Conservation (phyloP, 2,888 invertebrate species). For the Eurytoma californica region DNA sequence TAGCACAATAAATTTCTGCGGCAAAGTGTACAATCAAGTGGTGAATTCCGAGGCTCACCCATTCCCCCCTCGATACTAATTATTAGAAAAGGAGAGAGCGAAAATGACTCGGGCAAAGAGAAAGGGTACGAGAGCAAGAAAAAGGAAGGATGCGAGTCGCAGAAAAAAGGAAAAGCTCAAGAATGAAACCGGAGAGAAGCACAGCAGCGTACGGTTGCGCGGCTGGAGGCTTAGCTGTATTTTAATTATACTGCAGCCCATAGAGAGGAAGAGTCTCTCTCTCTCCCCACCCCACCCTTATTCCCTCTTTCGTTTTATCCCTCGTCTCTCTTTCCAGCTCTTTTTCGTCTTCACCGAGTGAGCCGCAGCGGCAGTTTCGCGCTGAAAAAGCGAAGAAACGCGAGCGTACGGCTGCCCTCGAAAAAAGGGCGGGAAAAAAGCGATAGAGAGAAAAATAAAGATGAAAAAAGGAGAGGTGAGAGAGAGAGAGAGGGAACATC, state of each 20-base stretch:
- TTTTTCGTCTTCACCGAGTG: conserved; percentile 58
- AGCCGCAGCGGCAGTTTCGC: conserved; percentile 36
- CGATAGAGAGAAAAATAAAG: conserved; percentile 57
- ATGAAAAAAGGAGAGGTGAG: conserved; percentile 57
- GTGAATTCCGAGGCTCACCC: conserved; percentile 14
- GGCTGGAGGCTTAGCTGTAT: conserved; percentile 73
- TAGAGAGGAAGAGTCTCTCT: conserved; percentile 59
- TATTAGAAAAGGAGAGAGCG: conserved; percentile 47
- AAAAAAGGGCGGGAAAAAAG: conserved; percentile 55
- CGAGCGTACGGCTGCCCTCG: not conserved
- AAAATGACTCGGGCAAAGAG: conserved; percentile 39
- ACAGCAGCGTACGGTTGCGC: conserved; percentile 63
- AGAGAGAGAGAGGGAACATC: conserved; percentile 61
- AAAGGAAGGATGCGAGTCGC: conserved; percentile 50
- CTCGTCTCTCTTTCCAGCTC: not conserved
- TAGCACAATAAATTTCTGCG: conserved; percentile 25
- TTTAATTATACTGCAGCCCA: conserved; percentile 69
- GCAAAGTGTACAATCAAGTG: conserved; percentile 5
- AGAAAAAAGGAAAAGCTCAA: conserved; percentile 45
- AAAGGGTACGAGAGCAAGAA: conserved; percentile 50
- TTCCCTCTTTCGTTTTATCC: conserved; percentile 5
- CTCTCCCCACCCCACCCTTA: conserved; percentile 56
- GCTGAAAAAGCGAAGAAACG: conserved; percentile 42
- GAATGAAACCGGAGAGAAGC: conserved; percentile 53
- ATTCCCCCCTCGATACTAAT: conserved; percentile 44